Evolutionary conservation across 2,113 vertebrate species (phyloP).

Genomic region (Ictidomys tridecemlineatus): DNA sequence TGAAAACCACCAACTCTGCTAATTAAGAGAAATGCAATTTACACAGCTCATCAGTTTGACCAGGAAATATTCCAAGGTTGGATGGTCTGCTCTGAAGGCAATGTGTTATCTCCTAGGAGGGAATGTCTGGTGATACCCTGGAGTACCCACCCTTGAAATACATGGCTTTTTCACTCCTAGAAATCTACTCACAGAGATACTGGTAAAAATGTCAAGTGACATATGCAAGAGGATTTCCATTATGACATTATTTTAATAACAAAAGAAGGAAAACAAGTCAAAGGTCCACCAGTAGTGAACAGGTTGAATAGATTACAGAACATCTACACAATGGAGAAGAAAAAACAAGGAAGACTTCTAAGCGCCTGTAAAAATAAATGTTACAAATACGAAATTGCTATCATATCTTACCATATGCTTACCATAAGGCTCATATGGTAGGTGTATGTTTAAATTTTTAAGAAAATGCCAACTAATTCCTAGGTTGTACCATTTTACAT

Average conservation of each 20-base stretch:
- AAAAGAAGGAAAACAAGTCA: conserved; percentile 6
- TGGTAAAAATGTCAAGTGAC: not conserved
- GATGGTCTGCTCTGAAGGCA: not conserved
- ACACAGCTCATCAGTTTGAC: not conserved
- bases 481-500: not conserved
- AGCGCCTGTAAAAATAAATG: not conserved
- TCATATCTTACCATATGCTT: not conserved
- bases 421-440: not conserved
- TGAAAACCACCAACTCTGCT: not conserved
- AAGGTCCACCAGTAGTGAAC: not conserved
- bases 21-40: not conserved
- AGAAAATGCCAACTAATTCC: not conserved
- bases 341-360: not conserved
- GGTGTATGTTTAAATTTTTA: not conserved
- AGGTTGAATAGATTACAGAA: not conserved
- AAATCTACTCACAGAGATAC: not conserved
- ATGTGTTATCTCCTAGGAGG: not conserved
- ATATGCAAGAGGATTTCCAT: not conserved
- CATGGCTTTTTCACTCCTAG: not conserved
- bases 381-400: not conserved
- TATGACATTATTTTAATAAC: not conserved
- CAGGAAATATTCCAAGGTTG: not conserved
- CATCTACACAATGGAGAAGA: not conserved
- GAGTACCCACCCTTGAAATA: not conserved
- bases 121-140: not conserved